Percentiles rank a stretch among this genome's conserved stretches.
phyloP scores from a whole-genome alignment of 2,888 invertebrate genomes.

The Octonoba sinensis region DNA sequence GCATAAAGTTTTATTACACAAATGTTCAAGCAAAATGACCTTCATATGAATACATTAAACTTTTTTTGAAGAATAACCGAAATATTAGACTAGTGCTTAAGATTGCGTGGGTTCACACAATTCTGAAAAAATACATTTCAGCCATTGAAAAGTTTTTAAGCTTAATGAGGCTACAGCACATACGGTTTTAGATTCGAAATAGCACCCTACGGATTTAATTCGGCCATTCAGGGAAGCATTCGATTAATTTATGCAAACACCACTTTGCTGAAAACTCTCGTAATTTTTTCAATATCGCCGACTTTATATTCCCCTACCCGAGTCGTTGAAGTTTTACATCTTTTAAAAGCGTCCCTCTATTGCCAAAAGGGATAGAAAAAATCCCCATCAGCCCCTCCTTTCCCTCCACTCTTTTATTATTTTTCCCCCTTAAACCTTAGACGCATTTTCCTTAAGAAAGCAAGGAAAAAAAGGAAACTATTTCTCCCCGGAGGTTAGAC shows the following conservation, averaged over 20 bases:
- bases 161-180: too few species aligned
- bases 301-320: conserved; percentile 13
- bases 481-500: conserved; percentile 16
- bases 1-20: too few species aligned
- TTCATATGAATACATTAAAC: too few species aligned
- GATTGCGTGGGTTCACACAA: too few species aligned
- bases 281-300: conserved; percentile 48
- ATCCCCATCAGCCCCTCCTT: not conserved
- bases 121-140: too few species aligned
- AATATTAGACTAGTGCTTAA: too few species aligned
- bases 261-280: conserved; percentile 46
- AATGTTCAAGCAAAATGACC: too few species aligned
- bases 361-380: conserved; percentile 5
- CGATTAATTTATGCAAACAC: conserved; percentile 55
- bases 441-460: conserved; percentile 29
- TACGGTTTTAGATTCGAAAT: not conserved
- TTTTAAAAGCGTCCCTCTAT: conserved; percentile 24
- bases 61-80: too few species aligned
- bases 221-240: conserved; percentile 22
- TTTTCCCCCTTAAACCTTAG: conserved; percentile 34
- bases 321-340: conserved; percentile 26
- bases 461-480: conserved; percentile 24
- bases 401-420: not conserved
- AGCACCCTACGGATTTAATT: conserved; percentile 11
- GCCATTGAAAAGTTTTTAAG: too few species aligned